These are phyloP conservation scores for Bradysia coprophila DNA, from an alignment of 1,140 invertebrate species.

Conservation along the genomic window DNA sequence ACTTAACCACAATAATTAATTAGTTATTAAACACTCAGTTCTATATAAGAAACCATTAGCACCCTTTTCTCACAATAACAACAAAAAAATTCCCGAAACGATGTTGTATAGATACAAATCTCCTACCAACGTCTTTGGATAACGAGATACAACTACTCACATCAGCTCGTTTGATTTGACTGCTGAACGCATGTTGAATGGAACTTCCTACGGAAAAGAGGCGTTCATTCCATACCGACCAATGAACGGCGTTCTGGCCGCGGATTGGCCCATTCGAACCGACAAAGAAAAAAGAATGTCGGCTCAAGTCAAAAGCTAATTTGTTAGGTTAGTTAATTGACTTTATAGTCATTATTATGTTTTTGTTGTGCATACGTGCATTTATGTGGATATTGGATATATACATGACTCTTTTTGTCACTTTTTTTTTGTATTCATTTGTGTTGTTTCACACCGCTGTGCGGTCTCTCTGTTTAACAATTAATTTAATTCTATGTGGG, in stretches of 20 bases:
- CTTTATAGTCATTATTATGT: constrained; percentile 1
- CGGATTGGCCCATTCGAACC: background rate
- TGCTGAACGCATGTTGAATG: background rate
- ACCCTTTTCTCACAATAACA: too few species aligned
- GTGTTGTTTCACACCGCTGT: background rate
- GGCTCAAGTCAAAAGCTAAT: constrained; percentile 1
- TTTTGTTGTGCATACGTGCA: background rate
- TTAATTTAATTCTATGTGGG: background rate
- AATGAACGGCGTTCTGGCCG: background rate
- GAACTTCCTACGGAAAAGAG: background rate
- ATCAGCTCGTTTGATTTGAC: background rate
- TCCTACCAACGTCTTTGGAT: background rate
- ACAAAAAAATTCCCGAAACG: too few species aligned
- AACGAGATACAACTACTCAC: background rate
- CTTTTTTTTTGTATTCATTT: background rate
- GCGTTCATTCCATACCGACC: background rate
- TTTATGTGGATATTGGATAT: too few species aligned
- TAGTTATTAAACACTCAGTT: too few species aligned
- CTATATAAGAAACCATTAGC: background rate
- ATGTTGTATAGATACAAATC: background rate
- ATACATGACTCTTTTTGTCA: background rate
- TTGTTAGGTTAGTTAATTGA: constrained; percentile 3
- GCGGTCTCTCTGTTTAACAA: background rate
- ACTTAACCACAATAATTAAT: too few species aligned
- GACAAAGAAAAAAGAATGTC: background rate